Evolutionary conservation across 2,797 vertebrate genomes (phyloP).

Genomic region (Petrocephalus schoutedeni): DNA sequence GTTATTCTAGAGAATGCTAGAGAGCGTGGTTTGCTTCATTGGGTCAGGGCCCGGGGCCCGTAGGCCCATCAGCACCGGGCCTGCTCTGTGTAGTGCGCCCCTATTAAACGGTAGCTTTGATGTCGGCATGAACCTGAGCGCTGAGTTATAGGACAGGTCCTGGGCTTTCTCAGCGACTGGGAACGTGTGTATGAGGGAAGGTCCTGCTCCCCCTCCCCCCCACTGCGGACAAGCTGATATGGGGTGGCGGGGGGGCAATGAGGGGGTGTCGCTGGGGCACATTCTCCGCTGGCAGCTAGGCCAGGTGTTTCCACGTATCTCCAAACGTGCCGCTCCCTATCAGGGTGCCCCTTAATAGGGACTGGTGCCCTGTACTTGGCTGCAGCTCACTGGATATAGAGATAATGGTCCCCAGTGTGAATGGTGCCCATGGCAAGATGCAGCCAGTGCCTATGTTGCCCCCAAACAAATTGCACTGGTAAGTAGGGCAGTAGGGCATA

Average conservation of each 20-base stretch:
- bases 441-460: not conserved
- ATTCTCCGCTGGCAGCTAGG: slow-evolving; percentile 42
- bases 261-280: slow-evolving; percentile 17
- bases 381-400: slow-evolving; percentile 40
- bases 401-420: slow-evolving; percentile 42
- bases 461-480: slow-evolving; percentile 51
- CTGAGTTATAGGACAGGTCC: slow-evolving; percentile 29
- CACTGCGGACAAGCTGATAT: slow-evolving; percentile 17
- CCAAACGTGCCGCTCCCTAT: slow-evolving; percentile 41
- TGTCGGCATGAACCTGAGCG: slow-evolving; percentile 32
- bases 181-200: slow-evolving; percentile 35
- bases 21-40: slow-evolving; percentile 28
- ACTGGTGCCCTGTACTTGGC: slow-evolving; percentile 15
- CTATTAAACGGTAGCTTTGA: slow-evolving; percentile 48
- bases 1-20: slow-evolving; percentile 38
- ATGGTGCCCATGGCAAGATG: not conserved
- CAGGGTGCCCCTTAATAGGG: slow-evolving; percentile 59
- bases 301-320: slow-evolving; percentile 56
- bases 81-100: slow-evolving; percentile 40
- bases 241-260: not conserved
- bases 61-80: slow-evolving; percentile 42
- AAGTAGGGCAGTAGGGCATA: slow-evolving; percentile 54
- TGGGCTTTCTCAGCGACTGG: slow-evolving; percentile 27
- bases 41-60: slow-evolving; percentile 12
- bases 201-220: slow-evolving; percentile 15